A percentile compares a stretch with the other conserved stretches of the same genome.
These are phyloP conservation scores for Zalophus californianus DNA, from an alignment of 2,797 vertebrate genomes.

Conservation along the genomic window DNA sequence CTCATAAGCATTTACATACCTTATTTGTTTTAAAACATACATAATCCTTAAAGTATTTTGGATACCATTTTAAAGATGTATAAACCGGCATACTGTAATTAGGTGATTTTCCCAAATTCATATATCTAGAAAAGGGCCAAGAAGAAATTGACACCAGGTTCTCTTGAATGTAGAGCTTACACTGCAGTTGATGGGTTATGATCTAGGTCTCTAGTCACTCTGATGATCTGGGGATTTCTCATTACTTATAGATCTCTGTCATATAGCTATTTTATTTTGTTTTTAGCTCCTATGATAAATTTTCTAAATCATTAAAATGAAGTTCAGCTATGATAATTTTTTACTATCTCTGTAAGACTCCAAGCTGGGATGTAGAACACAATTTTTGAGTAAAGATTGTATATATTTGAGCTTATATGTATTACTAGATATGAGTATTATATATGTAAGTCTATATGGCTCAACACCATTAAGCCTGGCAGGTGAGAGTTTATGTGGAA, in stretches of 20 bases:
- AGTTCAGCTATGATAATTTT: neutral
- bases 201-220: neutral
- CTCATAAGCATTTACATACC: neutral
- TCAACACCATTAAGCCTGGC: neutral
- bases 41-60: neutral
- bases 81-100: neutral
- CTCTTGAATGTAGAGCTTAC: neutral
- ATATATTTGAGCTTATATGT: neutral
- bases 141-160: neutral
- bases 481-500: neutral
- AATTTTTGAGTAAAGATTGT: neutral
- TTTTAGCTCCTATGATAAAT: neutral
- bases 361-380: neutral
- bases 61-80: neutral
- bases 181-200: accelerated
- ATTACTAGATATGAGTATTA: neutral
- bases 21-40: neutral
- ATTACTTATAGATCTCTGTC: neutral
- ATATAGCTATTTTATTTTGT: neutral
- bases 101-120: neutral
- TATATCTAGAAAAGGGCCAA: neutral
- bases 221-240: neutral
- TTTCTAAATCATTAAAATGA: neutral
- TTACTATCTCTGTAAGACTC: neutral
- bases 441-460: neutral